Percentiles rank a stretch among this genome's conserved stretches.
Conservation (phyloP, 2,888 invertebrate species). For the Mayetiola destructor region DNA sequence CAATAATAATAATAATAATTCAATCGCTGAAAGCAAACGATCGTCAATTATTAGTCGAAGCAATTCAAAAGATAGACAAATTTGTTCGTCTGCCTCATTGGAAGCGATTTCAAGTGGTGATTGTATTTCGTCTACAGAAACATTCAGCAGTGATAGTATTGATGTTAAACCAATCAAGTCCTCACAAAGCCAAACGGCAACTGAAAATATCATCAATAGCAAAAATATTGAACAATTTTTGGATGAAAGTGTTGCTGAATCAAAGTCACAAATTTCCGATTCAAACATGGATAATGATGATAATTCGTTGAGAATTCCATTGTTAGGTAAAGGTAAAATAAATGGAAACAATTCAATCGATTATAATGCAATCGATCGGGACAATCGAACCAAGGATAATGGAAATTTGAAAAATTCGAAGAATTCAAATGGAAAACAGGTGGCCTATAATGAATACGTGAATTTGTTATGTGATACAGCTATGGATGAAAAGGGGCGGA, state of each 20-base stretch:
- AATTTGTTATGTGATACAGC: conserved; percentile 12
- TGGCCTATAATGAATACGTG: conserved; percentile 9
- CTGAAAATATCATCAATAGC: no score
- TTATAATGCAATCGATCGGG: neutral
- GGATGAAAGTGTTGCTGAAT: no score
- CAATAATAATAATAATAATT: neutral
- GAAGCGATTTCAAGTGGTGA: conserved; percentile 1
- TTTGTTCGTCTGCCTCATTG: neutral
- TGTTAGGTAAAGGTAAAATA: neutral
- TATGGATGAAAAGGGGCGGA: neutral
- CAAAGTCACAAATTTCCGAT: neutral
- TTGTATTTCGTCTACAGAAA: conserved; percentile 2
- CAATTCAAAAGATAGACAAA: conserved; percentile 7
- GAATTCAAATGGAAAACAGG: neutral
- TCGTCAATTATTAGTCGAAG: neutral
- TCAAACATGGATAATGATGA: conserved; percentile 6
- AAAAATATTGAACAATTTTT: no score
- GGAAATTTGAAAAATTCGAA: neutral
- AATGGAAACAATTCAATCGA: neutral
- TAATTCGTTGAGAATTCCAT: neutral
- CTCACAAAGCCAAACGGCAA: conserved; percentile 10
- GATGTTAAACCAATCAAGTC: conserved; percentile 12
- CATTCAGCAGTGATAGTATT: conserved; percentile 10
- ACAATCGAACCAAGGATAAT: neutral
- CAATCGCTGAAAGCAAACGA: neutral